Percentiles rank a stretch among this genome's conserved stretches.
Evolutionary conservation across 2,888 invertebrate genomes (phyloP).

Genomic region (Tolmerus cingulatus): DNA sequence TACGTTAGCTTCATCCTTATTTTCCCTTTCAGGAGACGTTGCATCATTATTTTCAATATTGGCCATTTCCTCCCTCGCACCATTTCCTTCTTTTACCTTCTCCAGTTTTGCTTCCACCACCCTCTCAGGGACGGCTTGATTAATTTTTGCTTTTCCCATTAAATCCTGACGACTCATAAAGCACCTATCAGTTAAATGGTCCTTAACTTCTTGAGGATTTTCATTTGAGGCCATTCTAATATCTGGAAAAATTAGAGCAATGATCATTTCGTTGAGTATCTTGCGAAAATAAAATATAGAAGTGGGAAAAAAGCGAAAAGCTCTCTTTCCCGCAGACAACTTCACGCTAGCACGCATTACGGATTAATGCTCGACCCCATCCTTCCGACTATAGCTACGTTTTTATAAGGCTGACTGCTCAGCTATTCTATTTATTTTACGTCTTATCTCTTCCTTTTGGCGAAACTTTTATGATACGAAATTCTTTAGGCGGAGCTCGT

Average conservation of each 20-base stretch:
- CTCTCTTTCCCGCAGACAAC: not conserved
- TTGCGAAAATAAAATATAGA: not conserved
- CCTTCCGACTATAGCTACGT: not conserved
- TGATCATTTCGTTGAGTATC: constrained; percentile 33
- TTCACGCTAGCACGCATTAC: constrained; percentile 13
- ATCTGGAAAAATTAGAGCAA: constrained; percentile 33
- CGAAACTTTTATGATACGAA: not conserved
- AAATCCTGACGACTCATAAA: not conserved
- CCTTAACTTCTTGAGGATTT: constrained; percentile 12
- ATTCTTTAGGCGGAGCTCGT: not conserved
- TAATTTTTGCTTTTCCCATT: not conserved
- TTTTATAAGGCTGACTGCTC: not conserved
- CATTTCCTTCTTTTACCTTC: not conserved
- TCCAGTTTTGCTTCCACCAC: not conserved
- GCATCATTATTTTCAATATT: not conserved
- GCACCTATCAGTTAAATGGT: constrained; percentile 14
- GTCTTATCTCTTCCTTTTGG: not conserved
- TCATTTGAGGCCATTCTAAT: not conserved
- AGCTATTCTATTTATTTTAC: constrained; percentile 8
- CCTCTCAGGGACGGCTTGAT: not conserved
- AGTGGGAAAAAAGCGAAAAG: not conserved
- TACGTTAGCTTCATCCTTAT: not conserved
- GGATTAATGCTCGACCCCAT: not conserved
- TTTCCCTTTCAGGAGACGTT: not conserved
- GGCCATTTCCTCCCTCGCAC: not conserved